Percentiles rank a stretch among this genome's conserved stretches.
phyloP scores from a whole-genome alignment of 2,113 vertebrate genomes.

The Piprites chloris region DNA sequence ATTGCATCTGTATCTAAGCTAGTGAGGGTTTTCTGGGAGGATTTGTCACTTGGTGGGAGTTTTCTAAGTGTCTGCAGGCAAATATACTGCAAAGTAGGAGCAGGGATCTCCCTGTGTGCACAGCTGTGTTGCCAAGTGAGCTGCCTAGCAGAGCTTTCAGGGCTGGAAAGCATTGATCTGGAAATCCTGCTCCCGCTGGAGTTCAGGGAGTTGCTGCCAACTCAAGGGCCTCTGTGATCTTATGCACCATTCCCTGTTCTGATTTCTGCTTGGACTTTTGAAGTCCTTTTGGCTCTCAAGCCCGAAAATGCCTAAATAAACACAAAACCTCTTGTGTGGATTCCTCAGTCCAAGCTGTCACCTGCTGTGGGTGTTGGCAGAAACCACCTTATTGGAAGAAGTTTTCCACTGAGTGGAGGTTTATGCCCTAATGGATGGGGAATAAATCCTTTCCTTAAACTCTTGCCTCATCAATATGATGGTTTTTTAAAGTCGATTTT shows the following conservation, averaged over 20 bases:
- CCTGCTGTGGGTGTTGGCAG: background rate
- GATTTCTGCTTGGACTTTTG: background rate
- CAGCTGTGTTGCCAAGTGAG: background rate
- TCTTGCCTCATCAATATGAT: background rate
- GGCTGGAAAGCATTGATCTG: background rate
- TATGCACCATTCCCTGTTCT: background rate
- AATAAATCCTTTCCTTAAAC: background rate
- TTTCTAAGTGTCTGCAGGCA: background rate
- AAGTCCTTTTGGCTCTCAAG: background rate
- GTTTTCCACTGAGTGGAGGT: background rate
- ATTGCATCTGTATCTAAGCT: background rate
- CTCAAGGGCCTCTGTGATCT: background rate
- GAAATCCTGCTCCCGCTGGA: background rate
- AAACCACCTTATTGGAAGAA: background rate
- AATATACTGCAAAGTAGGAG: background rate
- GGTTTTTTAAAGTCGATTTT: background rate
- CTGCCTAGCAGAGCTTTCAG: background rate
- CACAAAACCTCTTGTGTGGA: background rate
- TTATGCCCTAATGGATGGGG: background rate
- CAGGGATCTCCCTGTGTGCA: background rate
- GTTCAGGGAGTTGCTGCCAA: background rate
- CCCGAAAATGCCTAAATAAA: background rate
- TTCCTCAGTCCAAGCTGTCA: background rate
- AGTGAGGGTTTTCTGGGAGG: background rate
- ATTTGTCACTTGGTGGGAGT: background rate